Percentiles rank a stretch among this genome's conserved stretches.
These are phyloP conservation scores for Sycophila texana DNA, from an alignment of 2,888 invertebrate species.

Conservation along the genomic window DNA sequence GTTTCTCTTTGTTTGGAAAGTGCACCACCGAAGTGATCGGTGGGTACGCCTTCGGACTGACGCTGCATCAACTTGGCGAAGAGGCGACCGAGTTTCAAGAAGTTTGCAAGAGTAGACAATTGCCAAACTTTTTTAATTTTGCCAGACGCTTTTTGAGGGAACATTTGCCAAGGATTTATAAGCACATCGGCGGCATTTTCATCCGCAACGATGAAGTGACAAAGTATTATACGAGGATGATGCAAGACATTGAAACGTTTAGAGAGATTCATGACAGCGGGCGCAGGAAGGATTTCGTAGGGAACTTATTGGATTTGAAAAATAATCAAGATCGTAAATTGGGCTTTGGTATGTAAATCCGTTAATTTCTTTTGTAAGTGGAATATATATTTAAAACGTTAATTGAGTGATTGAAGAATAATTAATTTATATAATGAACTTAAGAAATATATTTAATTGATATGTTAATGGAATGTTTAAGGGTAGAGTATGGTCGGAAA, in stretches of 20 bases:
- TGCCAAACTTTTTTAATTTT: constrained; percentile 32
- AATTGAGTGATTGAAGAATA: neutral
- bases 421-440: too few species aligned
- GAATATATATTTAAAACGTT: too few species aligned
- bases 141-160: constrained; percentile 1
- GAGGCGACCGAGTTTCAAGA: constrained; percentile 71
- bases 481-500: too few species aligned
- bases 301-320: constrained; percentile 69
- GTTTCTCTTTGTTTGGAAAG: constrained; percentile 69
- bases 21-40: constrained; percentile 76
- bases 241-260: constrained; percentile 66
- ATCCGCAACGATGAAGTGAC: constrained; percentile 59
- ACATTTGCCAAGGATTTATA: constrained; percentile 3
- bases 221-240: constrained; percentile 65
- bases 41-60: constrained; percentile 74
- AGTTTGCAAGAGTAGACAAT: constrained; percentile 64
- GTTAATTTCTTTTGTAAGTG: too few species aligned
- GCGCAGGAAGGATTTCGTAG: constrained; percentile 73
- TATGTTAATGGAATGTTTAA: constrained; percentile 6
- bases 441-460: too few species aligned
- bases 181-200: constrained; percentile 25
- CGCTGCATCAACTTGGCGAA: constrained; percentile 70
- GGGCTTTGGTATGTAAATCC: constrained; percentile 17
- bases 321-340: constrained; percentile 30
- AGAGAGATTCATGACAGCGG: constrained; percentile 69